Percentiles rank a stretch among this genome's conserved stretches.
Evolutionary conservation across 2,113 vertebrate species (phyloP).

Genomic region (Naja naja): DNA sequence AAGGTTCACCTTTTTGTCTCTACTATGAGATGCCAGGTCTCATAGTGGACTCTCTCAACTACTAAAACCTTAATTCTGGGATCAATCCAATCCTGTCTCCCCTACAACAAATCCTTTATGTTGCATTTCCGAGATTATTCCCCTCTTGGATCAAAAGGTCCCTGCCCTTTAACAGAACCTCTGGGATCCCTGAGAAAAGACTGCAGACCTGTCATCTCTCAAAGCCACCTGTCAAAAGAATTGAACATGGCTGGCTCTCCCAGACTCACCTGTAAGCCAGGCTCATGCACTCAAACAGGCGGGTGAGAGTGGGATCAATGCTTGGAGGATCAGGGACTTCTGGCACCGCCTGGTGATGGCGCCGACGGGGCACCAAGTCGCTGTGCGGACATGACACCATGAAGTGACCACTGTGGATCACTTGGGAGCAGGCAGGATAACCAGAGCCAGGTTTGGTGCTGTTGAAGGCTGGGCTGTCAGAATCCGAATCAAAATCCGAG

Average conservation of each 20-base stretch:
- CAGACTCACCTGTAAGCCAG: conserved; percentile 92
- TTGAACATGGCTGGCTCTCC: accelerated
- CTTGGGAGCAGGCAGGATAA: conserved; percentile 71
- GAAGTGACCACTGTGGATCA: conserved; percentile 98
- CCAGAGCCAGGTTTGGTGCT: conserved; percentile 11
- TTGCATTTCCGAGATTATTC: not conserved
- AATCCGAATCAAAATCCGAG: conserved; percentile 82
- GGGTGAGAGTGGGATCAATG: conserved; percentile 92
- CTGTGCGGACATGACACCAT: conserved; percentile 97
- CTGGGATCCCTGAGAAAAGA: not conserved
- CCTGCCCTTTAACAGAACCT: not conserved
- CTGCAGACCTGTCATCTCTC: not conserved
- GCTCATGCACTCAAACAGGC: conserved; percentile 97
- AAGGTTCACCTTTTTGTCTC: not conserved
- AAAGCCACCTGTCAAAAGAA: not conserved
- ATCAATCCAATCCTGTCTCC: not conserved
- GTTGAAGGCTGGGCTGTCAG: conserved; percentile 40
- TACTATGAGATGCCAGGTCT: too few species aligned
- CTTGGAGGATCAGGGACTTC: conserved; percentile 77
- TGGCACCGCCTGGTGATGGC: conserved; percentile 63
- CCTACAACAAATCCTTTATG: not conserved
- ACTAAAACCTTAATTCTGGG: not conserved
- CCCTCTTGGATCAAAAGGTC: not conserved
- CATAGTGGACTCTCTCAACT: not conserved
- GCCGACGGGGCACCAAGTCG: conserved; percentile 74